Evolutionary conservation across 2,888 invertebrate species (phyloP).

Genomic region (Athetis lepigone): DNA sequence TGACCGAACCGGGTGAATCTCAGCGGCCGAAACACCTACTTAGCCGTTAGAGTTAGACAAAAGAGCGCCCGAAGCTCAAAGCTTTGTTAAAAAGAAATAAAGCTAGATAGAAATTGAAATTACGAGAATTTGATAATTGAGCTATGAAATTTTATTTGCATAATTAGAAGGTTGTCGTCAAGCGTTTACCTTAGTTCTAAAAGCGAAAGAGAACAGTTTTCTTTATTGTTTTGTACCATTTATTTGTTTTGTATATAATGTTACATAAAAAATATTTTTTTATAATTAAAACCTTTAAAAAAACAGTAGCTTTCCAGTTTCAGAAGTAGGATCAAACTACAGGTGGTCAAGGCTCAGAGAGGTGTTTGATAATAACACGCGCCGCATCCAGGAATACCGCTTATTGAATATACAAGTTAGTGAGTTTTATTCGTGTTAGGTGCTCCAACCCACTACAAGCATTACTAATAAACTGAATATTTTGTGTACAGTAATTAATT

Average conservation of each 20-base stretch:
- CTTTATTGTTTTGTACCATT: background rate
- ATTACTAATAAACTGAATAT: background rate
- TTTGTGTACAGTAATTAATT: background rate
- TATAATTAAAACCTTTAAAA: too few species aligned
- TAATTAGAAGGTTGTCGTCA: constrained; percentile 29
- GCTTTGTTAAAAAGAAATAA: constrained; percentile 22
- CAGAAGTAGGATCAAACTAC: too few species aligned
- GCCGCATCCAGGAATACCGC: too few species aligned
- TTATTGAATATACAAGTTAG: too few species aligned
- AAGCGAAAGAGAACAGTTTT: background rate
- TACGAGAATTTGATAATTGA: constrained; percentile 25
- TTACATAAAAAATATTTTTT: too few species aligned
- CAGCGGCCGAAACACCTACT: too few species aligned
- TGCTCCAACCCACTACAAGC: background rate
- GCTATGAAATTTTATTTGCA: constrained; percentile 37
- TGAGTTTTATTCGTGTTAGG: background rate
- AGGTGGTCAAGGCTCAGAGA: too few species aligned
- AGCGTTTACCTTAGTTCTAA: constrained; percentile 8
- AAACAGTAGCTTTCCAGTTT: too few species aligned
- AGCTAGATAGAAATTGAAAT: constrained; percentile 29
- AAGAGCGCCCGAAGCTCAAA: constrained; percentile 20
- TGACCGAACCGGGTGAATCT: too few species aligned
- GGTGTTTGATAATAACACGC: too few species aligned
- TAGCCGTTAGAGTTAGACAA: background rate
- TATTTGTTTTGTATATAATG: too few species aligned